Conservation (phyloP, 2,888 invertebrate species). For the Ectemnius lituratus region DNA sequence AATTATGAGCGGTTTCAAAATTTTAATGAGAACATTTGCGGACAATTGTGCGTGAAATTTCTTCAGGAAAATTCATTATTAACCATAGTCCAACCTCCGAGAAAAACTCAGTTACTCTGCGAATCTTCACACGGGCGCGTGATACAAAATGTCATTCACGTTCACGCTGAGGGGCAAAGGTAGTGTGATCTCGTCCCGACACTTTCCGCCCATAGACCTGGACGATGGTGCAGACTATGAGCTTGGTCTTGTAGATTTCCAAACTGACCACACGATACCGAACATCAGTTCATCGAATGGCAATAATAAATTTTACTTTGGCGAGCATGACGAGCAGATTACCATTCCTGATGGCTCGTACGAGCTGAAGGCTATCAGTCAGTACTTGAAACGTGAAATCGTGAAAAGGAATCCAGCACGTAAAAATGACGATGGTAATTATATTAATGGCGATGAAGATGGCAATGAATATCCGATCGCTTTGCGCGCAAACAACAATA, state of each 20-base stretch:
- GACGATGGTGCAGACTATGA: not conserved
- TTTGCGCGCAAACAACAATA: constrained; percentile 8
- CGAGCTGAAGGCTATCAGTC: not conserved
- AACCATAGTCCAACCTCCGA: too few relatives aligned
- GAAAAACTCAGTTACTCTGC: too few relatives aligned
- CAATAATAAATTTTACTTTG: constrained; percentile 9
- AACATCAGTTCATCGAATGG: not conserved
- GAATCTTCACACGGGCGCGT: too few relatives aligned
- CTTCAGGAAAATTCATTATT: too few relatives aligned
- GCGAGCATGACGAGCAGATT: not conserved
- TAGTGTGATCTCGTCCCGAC: too few relatives aligned
- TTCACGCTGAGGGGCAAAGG: not conserved
- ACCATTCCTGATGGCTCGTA: not conserved
- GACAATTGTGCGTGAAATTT: constrained; percentile 1
- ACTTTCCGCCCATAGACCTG: too few relatives aligned
- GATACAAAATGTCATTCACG: not conserved
- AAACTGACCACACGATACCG: not conserved
- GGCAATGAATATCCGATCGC: not conserved
- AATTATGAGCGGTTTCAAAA: not conserved
- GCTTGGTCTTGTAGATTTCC: not conserved
- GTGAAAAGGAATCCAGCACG: too few relatives aligned
- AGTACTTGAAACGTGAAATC: not conserved
- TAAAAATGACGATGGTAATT: not conserved
- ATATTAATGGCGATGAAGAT: not conserved
- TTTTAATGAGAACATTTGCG: not conserved